phyloP scores from a whole-genome alignment of 2,888 invertebrate species.

The Cephus nigrinus region DNA sequence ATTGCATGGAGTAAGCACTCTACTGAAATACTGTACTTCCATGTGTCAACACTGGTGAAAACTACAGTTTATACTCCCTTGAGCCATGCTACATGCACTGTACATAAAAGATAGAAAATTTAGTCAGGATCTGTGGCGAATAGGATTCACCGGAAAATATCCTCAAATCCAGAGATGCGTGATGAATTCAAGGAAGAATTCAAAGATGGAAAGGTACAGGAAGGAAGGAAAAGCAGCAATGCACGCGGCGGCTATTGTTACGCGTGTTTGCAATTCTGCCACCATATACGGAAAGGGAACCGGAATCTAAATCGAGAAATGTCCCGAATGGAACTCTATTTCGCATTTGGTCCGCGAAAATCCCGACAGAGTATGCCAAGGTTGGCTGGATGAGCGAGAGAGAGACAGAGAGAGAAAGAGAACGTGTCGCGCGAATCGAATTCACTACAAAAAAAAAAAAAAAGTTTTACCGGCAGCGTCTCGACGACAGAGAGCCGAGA shows the following conservation, averaged over 20 bases:
- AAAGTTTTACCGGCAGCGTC: background rate
- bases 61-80: background rate
- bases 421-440: background rate
- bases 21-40: constrained; percentile 52
- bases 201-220: background rate
- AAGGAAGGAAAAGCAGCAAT: background rate
- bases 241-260: constrained; percentile 30
- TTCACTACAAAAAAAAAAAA: background rate
- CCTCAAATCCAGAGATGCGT: background rate
- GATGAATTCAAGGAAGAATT: background rate
- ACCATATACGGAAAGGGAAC: constrained; percentile 40
- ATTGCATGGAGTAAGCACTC: constrained; percentile 42
- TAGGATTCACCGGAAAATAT: background rate
- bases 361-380: background rate
- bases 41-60: constrained; percentile 10
- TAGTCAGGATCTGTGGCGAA: background rate
- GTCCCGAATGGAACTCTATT: constrained; percentile 31
- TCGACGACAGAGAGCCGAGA: background rate
- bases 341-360: constrained; percentile 19
- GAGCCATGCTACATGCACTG: background rate
- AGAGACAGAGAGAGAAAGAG: background rate
- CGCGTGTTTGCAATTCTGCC: constrained; percentile 41
- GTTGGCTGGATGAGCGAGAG: background rate
- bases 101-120: background rate
- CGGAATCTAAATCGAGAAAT: constrained; percentile 37